Evolutionary conservation across 2,888 invertebrate species (phyloP).

Genomic region (Cynaeus angustus): DNA sequence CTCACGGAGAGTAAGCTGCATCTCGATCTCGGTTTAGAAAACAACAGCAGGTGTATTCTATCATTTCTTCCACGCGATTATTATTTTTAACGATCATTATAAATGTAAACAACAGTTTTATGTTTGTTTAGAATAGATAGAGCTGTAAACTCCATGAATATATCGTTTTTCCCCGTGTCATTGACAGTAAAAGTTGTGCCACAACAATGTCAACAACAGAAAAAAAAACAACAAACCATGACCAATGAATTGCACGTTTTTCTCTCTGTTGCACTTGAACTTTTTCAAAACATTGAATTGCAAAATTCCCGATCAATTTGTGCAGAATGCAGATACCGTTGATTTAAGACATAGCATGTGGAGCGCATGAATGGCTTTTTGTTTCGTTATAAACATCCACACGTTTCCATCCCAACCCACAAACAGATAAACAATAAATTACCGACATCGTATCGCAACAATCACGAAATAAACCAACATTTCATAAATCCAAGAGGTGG

Average conservation of each 20-base stretch:
- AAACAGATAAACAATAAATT: slow-evolving; percentile 49
- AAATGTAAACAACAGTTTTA: slow-evolving; percentile 43
- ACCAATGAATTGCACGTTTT: slow-evolving; percentile 31
- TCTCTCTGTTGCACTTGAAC: slow-evolving; percentile 3
- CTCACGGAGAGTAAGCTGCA: too few relatives aligned
- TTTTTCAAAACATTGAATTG: slow-evolving; percentile 29
- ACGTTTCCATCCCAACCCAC: slow-evolving; percentile 46
- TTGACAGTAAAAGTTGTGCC: slow-evolving; percentile 40
- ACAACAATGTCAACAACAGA: slow-evolving; percentile 14
- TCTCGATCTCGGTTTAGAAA: too few relatives aligned
- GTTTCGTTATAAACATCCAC: slow-evolving; percentile 48
- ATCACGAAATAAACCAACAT: slow-evolving; percentile 48
- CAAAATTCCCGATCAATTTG: slow-evolving; percentile 38
- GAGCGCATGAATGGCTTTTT: slow-evolving; percentile 46
- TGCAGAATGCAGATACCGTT: slow-evolving; percentile 32
- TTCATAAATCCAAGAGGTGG: slow-evolving; percentile 41
- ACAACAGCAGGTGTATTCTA: slow-evolving; percentile 31
- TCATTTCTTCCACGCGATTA: slow-evolving; percentile 28
- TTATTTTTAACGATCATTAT: slow-evolving; percentile 44
- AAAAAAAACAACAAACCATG: slow-evolving; percentile 25
- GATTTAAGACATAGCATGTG: slow-evolving; percentile 40
- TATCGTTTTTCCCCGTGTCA: slow-evolving; percentile 32
- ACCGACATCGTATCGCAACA: slow-evolving; percentile 43
- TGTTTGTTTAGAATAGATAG: slow-evolving; percentile 43
- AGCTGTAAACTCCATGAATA: slow-evolving; percentile 34